A percentile compares a stretch with the other conserved stretches of the same genome.
Evolutionary conservation across 2,888 invertebrate species (phyloP).

Genomic region (Harpalus rubripes): DNA sequence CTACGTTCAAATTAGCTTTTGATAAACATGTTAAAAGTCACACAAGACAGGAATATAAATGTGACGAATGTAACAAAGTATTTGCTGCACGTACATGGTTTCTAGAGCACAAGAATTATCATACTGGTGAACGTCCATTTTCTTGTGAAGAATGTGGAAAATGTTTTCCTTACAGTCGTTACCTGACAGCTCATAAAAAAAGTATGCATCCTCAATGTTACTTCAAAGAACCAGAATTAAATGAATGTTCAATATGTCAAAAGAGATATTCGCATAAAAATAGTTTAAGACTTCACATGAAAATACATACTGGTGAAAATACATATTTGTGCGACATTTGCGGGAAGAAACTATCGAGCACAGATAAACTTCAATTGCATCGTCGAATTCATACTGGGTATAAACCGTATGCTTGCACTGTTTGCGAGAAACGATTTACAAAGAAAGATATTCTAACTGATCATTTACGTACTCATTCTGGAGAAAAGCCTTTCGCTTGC

Average conservation of each 20-base stretch:
- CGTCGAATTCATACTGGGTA: conserved; percentile 74
- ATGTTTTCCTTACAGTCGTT: conserved; percentile 73
- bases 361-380: conserved; percentile 73
- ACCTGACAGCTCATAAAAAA: conserved; percentile 75
- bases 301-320: conserved; percentile 74
- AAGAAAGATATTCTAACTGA: conserved; percentile 74
- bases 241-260: conserved; percentile 76
- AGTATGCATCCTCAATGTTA: conserved; percentile 72
- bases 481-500: conserved; percentile 74
- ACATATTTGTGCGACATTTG: conserved; percentile 74
- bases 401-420: conserved; percentile 74
- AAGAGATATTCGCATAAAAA: conserved; percentile 76
- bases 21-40: conserved; percentile 61
- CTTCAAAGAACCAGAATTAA: conserved; percentile 70
- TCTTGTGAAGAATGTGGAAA: conserved; percentile 67
- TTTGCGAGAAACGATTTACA: conserved; percentile 75
- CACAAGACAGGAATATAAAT: conserved; percentile 53
- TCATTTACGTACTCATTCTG: conserved; percentile 75
- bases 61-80: conserved; percentile 61
- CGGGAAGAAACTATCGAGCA: conserved; percentile 74
- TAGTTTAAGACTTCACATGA: conserved; percentile 76
- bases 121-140: conserved; percentile 76
- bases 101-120: conserved; percentile 70
- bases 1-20: conserved; percentile 65
- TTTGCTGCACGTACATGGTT: conserved; percentile 66